Base-by-base conservation (phyloP, 2,888 invertebrate species). In the Eugnorisma glareosa region DNA sequence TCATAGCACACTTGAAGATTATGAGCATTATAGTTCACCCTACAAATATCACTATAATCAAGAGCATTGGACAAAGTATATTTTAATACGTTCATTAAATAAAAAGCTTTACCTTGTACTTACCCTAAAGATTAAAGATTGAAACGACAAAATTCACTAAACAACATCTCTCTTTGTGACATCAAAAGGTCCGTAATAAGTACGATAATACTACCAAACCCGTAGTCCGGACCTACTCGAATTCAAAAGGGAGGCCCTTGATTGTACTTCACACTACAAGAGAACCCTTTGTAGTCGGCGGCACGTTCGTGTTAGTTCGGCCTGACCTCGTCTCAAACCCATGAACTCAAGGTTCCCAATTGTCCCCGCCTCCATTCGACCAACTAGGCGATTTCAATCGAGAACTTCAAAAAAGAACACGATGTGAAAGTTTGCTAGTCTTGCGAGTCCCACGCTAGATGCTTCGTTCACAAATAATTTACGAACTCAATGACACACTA, bases 311-410 rank as follows among this genome's bases (percentile, higher is more conserved):
- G 61, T 75, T 72, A 66, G 82, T 67, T 84, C 45, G 64, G 61
- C 37, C 63, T 77, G 83, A 72, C 83, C 83, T 83, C 78, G 70
- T 48, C 57, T 40, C 63, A 45, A 82, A 85, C 86, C 83, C 86
- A 83, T 85, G 83, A 77, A 43, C 78, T 82, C 83, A 83, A 85
- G 86, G 86, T 82, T 71, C 59, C 35, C 31, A 57, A 63, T 68
- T 82, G 83, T 73, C 83, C 86, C 77, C 78, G 86, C 71, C 54
- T 70, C 72, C 73, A 69, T 64, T 85, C 83, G 59, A 64, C 73
- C 63, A 71, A 59, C 48, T 67, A 82, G 67, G 66, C 68, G 73
- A 83, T 83, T 82, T 85, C 77, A 75, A 83, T 82, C 57, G 40
- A 67, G 64, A 74, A 83, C 83, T 78, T 72, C 45, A 51, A 78